phyloP scores from a whole-genome alignment of 2,797 vertebrate species.

The Novumbra hubbsi region DNA sequence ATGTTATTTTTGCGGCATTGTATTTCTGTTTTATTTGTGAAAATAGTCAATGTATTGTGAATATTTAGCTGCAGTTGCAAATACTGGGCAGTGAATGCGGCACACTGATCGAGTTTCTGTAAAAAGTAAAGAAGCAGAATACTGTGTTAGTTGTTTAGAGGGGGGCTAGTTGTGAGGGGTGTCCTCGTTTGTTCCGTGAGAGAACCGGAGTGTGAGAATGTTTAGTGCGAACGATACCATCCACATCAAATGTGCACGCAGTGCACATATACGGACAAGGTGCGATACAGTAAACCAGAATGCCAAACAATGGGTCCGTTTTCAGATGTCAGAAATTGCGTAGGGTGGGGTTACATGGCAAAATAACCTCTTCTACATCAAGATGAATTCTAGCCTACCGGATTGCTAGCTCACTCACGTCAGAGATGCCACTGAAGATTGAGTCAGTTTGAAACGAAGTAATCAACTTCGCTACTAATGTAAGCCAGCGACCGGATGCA shows the following conservation, averaged over 20 bases:
- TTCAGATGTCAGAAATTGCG: conserved; percentile 5
- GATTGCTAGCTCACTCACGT: background rate
- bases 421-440: background rate
- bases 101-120: background rate
- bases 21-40: conserved; percentile 25
- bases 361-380: background rate
- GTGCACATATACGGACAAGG: background rate
- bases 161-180: conserved; percentile 8
- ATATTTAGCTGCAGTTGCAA: background rate
- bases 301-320: background rate
- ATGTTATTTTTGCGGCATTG: conserved; percentile 6
- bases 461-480: background rate
- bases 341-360: conserved; percentile 45
- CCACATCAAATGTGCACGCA: conserved; percentile 7
- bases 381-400: background rate
- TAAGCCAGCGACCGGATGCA: background rate
- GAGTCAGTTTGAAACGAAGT: background rate
- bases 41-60: conserved; percentile 13
- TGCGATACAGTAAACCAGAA: background rate
- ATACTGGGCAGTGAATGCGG: background rate
- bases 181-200: background rate
- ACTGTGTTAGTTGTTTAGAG: background rate
- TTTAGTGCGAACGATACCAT: background rate
- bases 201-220: background rate
- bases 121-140: background rate